phyloP scores from a whole-genome alignment of 2,888 invertebrate genomes.

The Cataglyphis albicans region DNA sequence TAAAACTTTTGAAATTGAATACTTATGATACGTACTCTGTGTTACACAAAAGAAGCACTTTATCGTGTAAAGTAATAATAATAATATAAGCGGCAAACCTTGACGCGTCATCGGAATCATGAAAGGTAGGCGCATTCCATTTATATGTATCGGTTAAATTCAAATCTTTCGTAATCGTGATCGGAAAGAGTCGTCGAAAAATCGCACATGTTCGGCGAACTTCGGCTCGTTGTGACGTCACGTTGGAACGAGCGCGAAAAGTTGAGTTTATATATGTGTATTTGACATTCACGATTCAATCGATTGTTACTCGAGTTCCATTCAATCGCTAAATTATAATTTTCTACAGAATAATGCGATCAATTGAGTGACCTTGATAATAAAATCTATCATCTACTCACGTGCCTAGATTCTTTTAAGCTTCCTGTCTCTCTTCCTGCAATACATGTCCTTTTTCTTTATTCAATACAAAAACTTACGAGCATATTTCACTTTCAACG shows the following conservation, averaged over 20 bases:
- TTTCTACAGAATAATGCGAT: background rate
- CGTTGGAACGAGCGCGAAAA: background rate
- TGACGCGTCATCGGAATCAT: background rate
- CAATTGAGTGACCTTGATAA: background rate
- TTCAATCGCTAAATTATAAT: background rate
- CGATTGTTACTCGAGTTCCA: background rate
- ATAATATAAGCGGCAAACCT: no score
- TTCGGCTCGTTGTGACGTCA: background rate
- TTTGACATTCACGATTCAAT: background rate
- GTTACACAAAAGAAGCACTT: background rate
- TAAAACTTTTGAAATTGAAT: background rate
- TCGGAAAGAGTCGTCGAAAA: background rate
- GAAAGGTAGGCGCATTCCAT: background rate
- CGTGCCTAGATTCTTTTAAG: background rate
- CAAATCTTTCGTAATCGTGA: constrained; percentile 18
- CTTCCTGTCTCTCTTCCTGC: background rate
- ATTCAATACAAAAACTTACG: background rate
- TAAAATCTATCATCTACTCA: background rate
- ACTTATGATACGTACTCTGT: background rate
- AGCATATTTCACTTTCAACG: background rate
- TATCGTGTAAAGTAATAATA: background rate
- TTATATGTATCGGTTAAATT: background rate
- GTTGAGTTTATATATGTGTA: background rate
- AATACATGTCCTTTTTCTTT: background rate
- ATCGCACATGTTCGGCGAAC: background rate